A percentile compares a stretch with the other conserved stretches of the same genome.
phyloP scores from a whole-genome alignment of 2,888 invertebrate genomes.

The Luperina testacea region DNA sequence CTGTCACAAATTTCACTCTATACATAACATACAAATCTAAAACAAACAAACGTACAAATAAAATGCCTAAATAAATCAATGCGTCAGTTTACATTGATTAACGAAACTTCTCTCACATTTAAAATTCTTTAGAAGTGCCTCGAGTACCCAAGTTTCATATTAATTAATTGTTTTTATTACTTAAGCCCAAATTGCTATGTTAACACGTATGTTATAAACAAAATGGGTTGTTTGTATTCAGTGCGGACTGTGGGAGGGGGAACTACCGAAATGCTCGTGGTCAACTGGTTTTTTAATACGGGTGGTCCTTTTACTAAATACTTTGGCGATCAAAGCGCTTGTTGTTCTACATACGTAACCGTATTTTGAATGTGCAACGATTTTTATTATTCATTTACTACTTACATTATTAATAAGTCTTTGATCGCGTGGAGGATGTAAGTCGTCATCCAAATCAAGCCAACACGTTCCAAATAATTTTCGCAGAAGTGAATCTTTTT shows the following conservation, averaged over 20 bases:
- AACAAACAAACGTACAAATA: conserved; percentile 7
- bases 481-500: not conserved
- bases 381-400: conserved; percentile 17
- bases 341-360: conserved; percentile 41
- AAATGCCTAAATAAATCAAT: conserved; percentile 27
- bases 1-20: conserved; percentile 5
- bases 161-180: conserved; percentile 59
- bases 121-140: conserved; percentile 40
- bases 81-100: conserved; percentile 23
- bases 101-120: conserved; percentile 28
- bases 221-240: conserved; percentile 60
- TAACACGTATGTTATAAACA: conserved; percentile 46
- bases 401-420: conserved; percentile 13
- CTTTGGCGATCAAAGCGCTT: conserved; percentile 31
- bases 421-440: not conserved
- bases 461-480: conserved; percentile 11
- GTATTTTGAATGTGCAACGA: conserved; percentile 27
- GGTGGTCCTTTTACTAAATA: conserved; percentile 43
- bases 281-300: conserved; percentile 29
- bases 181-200: conserved; percentile 47
- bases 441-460: conserved; percentile 23
- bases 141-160: conserved; percentile 47
- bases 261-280: conserved; percentile 34
- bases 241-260: conserved; percentile 27
- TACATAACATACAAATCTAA: not conserved